A percentile compares a stretch with the other conserved stretches of the same genome.
Conservation (phyloP, 1,140 invertebrate species). For the Trachymyrmex septentrionalis region DNA sequence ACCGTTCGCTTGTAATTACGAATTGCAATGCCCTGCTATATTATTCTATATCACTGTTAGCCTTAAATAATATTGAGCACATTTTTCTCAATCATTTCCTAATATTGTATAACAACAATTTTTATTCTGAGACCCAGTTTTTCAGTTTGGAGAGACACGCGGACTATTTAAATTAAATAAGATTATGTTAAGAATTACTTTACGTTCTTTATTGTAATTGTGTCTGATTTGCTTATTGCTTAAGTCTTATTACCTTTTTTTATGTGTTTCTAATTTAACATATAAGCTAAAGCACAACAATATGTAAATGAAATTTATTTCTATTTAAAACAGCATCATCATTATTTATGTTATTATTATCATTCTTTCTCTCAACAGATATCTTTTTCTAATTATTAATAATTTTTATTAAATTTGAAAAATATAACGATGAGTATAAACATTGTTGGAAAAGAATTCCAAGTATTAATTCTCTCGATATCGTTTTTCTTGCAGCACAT, state of each 20-base stretch:
- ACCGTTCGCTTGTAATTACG: slow-evolving; percentile 64
- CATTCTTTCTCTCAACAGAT: background rate
- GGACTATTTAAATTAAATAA: background rate
- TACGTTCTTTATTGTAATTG: too few species aligned
- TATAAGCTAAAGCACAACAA: background rate
- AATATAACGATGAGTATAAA: background rate
- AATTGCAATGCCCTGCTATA: background rate
- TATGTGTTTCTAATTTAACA: background rate
- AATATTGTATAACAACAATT: background rate
- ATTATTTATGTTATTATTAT: background rate
- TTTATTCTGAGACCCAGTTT: background rate
- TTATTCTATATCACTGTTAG: background rate
- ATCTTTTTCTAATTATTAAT: background rate
- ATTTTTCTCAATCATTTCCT: background rate
- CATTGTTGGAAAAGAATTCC: background rate
- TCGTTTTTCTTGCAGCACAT: background rate
- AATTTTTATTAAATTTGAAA: slow-evolving; percentile 11
- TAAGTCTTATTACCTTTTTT: too few species aligned
- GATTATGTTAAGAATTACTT: too few species aligned
- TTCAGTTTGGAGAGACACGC: background rate
- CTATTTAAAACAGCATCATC: background rate
- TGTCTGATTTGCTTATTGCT: too few species aligned
- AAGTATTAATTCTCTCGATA: background rate
- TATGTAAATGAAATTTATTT: too few species aligned
- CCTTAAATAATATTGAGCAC: background rate